Base-by-base conservation (phyloP, 2,888 invertebrate genomes). In the Apodemia mormo region DNA sequence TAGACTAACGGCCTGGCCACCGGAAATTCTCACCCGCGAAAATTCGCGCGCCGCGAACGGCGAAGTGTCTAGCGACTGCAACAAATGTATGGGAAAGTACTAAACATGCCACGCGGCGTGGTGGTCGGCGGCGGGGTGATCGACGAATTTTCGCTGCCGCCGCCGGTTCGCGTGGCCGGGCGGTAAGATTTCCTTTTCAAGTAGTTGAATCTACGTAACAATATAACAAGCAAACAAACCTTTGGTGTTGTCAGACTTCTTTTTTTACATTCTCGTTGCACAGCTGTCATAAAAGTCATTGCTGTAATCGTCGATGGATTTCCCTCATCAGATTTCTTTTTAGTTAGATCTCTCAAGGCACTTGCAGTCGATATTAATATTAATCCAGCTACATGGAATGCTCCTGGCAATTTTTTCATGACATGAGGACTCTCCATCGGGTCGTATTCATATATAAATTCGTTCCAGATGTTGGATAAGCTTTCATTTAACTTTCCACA, bases 401-500 rank as follows among this genome's bases (percentile, higher is more conserved):
- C 84, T 7, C 94, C 94, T 0, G 95, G 95, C 30, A 93, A 82
- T 7, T 93, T 94, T 79, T 96, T 96, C 22, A 95, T 81, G 0
- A 95, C 92, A 72, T 95, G 92, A 0, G 96, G 96, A 70, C 96
- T 95, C 82, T 97, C 96, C 6, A 96, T 88, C 0, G 97, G 97
- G 82, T 97, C 97, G 75, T 96, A 96, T 78, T 96, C 95, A 37
- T 95, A 96, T 7, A 96, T 94, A 76, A 97, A 96, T 79, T 96
- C 96, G 80, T 97, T 97, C 97, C 97, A 97, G 30, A 94, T 92
- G 77, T 96, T 96, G 29, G 96, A 95, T 49, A 96, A 85, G 72
- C 95, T 95, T 77, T 96, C 95, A 58, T 94, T 94, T 14, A 97
- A 76, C 75, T 96, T 96, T 56, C 95, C 94, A 82, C 95, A 95